Evolutionary conservation across 2,113 vertebrate species (phyloP).

Genomic region (Oxygymnocypris stewartii): DNA sequence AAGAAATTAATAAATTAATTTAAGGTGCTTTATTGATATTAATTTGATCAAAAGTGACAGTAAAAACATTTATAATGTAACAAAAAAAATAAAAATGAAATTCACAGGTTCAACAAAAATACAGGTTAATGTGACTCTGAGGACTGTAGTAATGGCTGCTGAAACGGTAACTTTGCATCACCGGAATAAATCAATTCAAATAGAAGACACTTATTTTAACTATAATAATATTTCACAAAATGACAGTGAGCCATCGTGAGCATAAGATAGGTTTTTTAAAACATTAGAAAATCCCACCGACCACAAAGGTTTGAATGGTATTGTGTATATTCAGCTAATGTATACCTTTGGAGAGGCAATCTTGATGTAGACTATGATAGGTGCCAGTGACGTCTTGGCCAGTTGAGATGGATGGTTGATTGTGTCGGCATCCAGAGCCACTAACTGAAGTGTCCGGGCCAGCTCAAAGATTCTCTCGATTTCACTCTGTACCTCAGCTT

Average conservation of each 20-base stretch:
- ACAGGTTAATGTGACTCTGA: not conserved
- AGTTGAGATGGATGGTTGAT: conserved; percentile 96
- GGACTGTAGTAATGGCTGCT: not conserved
- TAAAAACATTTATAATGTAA: not conserved
- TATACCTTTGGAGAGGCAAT: conserved; percentile 94
- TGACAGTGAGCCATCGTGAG: not conserved
- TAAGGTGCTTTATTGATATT: not conserved
- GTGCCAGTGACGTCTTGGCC: conserved; percentile 93
- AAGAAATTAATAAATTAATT: not conserved
- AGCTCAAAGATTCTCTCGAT: conserved; percentile 97
- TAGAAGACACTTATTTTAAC: not conserved
- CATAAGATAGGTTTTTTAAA: not conserved
- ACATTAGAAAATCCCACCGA: not conserved
- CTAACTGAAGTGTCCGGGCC: conserved; percentile 93
- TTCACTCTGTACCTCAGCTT: conserved; percentile 98
- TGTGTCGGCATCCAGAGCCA: conserved; percentile 94
- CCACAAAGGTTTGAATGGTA: not conserved
- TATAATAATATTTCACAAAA: not conserved
- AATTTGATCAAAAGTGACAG: not conserved
- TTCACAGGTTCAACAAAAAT: not conserved
- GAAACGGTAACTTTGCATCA: not conserved
- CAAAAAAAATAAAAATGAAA: not conserved
- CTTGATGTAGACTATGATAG: conserved; percentile 98
- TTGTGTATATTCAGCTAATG: not conserved
- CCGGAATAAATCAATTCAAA: not conserved